Evolutionary conservation across 1,140 invertebrate genomes (phyloP), one percentile per base, ranked within the genome.

Genomic region (Drosophila mayri): DNA sequence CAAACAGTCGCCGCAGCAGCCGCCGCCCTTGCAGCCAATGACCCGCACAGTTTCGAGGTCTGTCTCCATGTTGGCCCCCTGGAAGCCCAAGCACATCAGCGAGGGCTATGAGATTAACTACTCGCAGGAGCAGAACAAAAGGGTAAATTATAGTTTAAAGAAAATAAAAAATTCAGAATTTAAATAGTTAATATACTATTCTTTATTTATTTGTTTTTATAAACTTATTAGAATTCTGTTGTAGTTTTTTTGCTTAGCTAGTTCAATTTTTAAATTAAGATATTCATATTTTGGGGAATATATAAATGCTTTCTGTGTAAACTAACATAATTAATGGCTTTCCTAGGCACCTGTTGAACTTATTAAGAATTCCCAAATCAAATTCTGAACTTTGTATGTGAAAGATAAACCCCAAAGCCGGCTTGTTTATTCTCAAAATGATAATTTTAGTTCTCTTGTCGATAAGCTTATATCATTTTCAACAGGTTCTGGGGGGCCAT

Each of bases 41-140:
- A 95, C 95, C 20, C 94, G 95, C 64, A 96, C 95, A 18, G 95
- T 97, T n/a, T 96, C 96, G 2, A 95, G 97, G 41, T 97, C 96
- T 35, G 96, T 97, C 68, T 97, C 96, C 5, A 95, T 97, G 44
- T 94, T 97, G 67, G 96, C 97, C 1, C 97, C 97, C 1, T 97
- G 97, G 96, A 95, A 95, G 62, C 97, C 97, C 1, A 94, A 95
- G 44, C 95, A 96, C 80, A 95, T 95, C 78, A 94, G 94, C 72
- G 96, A 96, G 81, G 94, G 94, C 52, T 95, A 95, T 90, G 96
- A 97, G 92, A 96, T 97, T 18, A 96, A 97, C 87, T 97, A 97
- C 92, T 96, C 95, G 11, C 96, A 96, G 81, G 94, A 95, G 90
- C 94, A 94, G 32, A 94, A 94, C 77, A 93, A 84, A 81, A 93